Conservation (phyloP, 2,797 vertebrate genomes). For the Poecilia gillii region DNA sequence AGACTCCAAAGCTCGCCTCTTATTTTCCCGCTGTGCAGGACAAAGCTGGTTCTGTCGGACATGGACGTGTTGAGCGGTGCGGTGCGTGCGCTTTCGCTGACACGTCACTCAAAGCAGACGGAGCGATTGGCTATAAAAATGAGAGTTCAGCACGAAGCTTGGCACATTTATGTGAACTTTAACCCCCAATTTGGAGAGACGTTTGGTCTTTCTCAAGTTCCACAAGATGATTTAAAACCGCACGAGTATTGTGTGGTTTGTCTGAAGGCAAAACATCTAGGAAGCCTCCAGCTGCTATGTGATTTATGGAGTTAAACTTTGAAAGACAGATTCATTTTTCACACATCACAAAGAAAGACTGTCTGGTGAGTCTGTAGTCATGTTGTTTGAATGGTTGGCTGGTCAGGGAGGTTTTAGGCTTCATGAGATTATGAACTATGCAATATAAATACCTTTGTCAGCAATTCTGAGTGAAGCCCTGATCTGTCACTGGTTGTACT, state of each 20-base stretch:
- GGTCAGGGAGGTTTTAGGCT: slow-evolving; percentile 3
- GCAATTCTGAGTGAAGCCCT: not conserved
- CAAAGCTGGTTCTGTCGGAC: slow-evolving; percentile 17
- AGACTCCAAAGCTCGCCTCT: slow-evolving; percentile 14
- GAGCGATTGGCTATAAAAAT: not conserved
- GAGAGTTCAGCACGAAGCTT: not conserved
- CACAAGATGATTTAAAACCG: not conserved
- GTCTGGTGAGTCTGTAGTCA: slow-evolving; percentile 23
- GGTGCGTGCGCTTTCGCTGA: not conserved
- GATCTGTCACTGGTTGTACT: not conserved
- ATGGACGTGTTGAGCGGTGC: not conserved
- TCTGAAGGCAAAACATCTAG: not conserved
- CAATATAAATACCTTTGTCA: not conserved
- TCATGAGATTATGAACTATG: not conserved
- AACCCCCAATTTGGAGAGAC: not conserved
- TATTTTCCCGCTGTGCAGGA: slow-evolving; percentile 15
- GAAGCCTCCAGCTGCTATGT: slow-evolving; percentile 40
- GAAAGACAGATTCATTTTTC: slow-evolving; percentile 51
- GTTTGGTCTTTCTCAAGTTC: not conserved
- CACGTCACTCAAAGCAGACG: not conserved
- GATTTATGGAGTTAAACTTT: slow-evolving; percentile 59
- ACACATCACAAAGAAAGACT: slow-evolving; percentile 30
- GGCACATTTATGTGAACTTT: not conserved
- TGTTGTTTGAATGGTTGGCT: slow-evolving; percentile 1
- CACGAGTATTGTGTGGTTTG: not conserved